Conservation (phyloP, 2,888 invertebrate genomes). For the Yponomeuta cagnagella region DNA sequence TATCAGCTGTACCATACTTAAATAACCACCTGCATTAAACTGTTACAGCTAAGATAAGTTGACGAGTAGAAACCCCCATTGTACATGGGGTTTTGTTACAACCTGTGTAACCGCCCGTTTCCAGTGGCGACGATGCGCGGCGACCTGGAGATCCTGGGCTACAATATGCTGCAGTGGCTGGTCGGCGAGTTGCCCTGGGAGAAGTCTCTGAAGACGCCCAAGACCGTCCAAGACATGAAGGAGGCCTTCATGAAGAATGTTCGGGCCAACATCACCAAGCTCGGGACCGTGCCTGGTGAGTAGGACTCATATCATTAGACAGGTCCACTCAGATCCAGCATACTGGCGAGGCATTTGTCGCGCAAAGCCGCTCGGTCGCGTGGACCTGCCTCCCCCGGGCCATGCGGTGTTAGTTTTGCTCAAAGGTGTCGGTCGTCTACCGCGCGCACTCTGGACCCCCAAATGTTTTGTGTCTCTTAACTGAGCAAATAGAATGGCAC, state of each 20-base stretch:
- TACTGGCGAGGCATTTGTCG: no score
- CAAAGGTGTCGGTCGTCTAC: no score
- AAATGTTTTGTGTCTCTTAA: no score
- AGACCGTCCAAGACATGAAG: slow-evolving; percentile 80
- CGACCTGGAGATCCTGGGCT: slow-evolving; percentile 95
- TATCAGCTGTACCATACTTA: no score
- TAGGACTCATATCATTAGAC: neutral
- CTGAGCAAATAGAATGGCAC: no score
- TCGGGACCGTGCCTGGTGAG: slow-evolving; percentile 54
- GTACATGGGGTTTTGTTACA: neutral
- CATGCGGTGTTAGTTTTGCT: no score
- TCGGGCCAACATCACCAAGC: slow-evolving; percentile 52
- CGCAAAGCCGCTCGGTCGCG: no score
- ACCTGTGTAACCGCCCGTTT: slow-evolving; percentile 25
- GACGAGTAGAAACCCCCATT: no score
- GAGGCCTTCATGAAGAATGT: slow-evolving; percentile 79
- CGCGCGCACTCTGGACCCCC: no score
- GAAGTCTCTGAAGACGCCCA: slow-evolving; percentile 75
- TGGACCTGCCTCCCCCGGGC: no score
- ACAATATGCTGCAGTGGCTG: slow-evolving; percentile 95
- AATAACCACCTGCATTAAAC: no score
- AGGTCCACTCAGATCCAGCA: neutral
- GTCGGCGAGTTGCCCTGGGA: slow-evolving; percentile 92
- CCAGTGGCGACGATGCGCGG: slow-evolving; percentile 88
- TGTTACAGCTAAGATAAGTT: no score